A percentile compares a stretch with the other conserved stretches of the same genome.
Evolutionary conservation across 2,113 vertebrate species (phyloP).

Genomic region (Oreochromis tanganicae): DNA sequence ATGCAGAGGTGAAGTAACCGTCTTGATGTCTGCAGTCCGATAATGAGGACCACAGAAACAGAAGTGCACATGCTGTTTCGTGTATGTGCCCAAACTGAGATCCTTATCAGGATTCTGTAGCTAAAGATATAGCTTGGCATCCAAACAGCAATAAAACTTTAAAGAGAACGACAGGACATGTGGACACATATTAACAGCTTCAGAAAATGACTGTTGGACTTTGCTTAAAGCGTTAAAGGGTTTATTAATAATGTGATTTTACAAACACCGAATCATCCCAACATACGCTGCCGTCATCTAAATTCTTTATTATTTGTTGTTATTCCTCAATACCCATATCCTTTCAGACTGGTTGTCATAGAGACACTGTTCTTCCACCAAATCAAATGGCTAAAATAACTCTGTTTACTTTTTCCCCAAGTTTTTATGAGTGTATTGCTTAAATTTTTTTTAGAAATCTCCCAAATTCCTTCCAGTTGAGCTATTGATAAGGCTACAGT

Average conservation of each 20-base stretch:
- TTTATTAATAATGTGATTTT: not conserved
- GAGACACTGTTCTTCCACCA: not conserved
- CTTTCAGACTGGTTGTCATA: not conserved
- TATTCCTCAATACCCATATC: not conserved
- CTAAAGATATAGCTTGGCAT: not conserved
- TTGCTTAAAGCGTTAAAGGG: not conserved
- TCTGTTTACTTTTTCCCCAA: not conserved
- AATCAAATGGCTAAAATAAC: not conserved
- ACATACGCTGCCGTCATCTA: not conserved
- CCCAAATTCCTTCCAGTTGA: not conserved
- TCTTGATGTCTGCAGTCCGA: not conserved
- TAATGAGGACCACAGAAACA: not conserved
- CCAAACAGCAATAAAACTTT: not conserved
- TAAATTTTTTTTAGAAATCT: not conserved
- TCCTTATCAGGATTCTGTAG: conserved; percentile 14
- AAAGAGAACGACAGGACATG: not conserved
- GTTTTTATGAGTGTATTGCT: not conserved
- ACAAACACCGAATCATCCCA: not conserved
- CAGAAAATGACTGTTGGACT: not conserved
- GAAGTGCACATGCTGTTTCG: conserved; percentile 9
- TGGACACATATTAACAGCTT: not conserved
- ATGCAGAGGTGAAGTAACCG: not conserved
- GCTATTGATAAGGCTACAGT: not conserved
- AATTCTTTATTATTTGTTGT: not conserved
- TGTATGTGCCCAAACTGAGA: conserved; percentile 21